phyloP scores from a whole-genome alignment of 2,797 vertebrate species.

The Epinephelus coioides region DNA sequence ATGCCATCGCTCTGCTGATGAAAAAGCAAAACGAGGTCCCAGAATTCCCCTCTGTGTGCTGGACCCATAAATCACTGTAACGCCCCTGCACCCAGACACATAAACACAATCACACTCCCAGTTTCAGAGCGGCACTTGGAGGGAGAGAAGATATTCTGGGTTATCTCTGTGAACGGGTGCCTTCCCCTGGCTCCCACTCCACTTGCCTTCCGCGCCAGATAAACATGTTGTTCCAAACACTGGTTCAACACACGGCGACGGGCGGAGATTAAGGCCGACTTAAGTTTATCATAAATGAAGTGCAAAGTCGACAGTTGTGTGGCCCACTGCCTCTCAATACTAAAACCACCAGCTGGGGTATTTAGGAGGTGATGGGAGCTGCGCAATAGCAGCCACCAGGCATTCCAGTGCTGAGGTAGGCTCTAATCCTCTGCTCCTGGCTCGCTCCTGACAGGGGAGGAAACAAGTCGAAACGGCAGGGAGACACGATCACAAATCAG shows the following conservation, averaged over 20 bases:
- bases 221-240: constrained; percentile 81
- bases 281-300: constrained; percentile 82
- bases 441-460: constrained; percentile 66
- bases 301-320: constrained; percentile 81
- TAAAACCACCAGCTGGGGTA: constrained; percentile 75
- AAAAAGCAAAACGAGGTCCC: constrained; percentile 45
- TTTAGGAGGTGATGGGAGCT: constrained; percentile 70
- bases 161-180: constrained; percentile 73
- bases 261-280: constrained; percentile 79
- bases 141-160: constrained; percentile 62
- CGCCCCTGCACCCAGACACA: constrained; percentile 62
- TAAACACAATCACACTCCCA: constrained; percentile 57
- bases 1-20: constrained; percentile 49
- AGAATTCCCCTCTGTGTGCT: constrained; percentile 44
- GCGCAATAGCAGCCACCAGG: constrained; percentile 67
- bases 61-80: constrained; percentile 72
- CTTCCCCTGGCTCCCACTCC: constrained; percentile 67
- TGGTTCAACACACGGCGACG: constrained; percentile 72
- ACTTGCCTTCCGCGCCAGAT: constrained; percentile 67
- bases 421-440: constrained; percentile 76
- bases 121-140: constrained; percentile 57
- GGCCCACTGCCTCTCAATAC: constrained; percentile 75
- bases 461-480: constrained; percentile 54
- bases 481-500: constrained; percentile 64
- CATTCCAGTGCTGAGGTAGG: constrained; percentile 74